These are phyloP conservation scores for Catharus ustulatus DNA, from an alignment of 2,797 vertebrate genomes.

Conservation along the genomic window DNA sequence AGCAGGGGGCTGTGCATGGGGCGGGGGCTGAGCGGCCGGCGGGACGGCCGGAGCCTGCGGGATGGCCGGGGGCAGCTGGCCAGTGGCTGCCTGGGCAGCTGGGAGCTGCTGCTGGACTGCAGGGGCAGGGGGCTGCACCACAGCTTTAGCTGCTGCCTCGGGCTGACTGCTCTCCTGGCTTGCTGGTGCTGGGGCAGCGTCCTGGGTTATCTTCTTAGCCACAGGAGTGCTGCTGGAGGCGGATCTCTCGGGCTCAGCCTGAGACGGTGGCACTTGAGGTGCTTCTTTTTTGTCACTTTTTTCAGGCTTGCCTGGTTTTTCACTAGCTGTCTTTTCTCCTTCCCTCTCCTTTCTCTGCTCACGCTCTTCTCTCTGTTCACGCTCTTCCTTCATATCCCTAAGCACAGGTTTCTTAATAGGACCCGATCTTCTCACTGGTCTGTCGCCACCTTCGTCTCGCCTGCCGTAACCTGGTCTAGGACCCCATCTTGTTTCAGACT, in stretches of 20 bases:
- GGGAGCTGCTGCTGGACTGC: slow-evolving; percentile 29
- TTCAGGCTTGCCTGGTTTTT: slow-evolving; percentile 73
- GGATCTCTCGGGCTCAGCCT: slow-evolving; percentile 76
- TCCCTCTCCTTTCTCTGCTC: slow-evolving; percentile 94
- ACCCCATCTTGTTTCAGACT: slow-evolving; percentile 94
- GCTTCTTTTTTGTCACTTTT: slow-evolving; percentile 85
- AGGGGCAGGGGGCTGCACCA: background rate
- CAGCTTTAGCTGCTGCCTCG: slow-evolving; percentile 59
- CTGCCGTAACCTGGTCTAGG: slow-evolving; percentile 85
- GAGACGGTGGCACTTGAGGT: slow-evolving; percentile 72
- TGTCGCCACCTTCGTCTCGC: slow-evolving; percentile 88
- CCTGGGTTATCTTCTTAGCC: slow-evolving; percentile 65
- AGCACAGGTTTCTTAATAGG: slow-evolving; percentile 98
- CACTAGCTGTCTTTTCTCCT: slow-evolving; percentile 76
- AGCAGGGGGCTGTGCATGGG: background rate
- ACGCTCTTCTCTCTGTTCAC: slow-evolving; percentile 92
- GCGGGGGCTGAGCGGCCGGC: background rate
- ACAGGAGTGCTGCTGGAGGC: background rate
- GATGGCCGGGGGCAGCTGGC: slow-evolving; percentile 27
- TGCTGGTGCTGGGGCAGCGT: slow-evolving; percentile 48
- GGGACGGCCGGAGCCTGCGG: background rate
- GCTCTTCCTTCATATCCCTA: slow-evolving; percentile 97
- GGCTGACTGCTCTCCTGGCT: slow-evolving; percentile 37
- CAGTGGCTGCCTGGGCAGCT: background rate
- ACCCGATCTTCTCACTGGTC: slow-evolving; percentile 91